Percentiles rank a stretch among this genome's conserved stretches.
Conservation (phyloP, 2,888 invertebrate genomes). For the Aplocera efformata region DNA sequence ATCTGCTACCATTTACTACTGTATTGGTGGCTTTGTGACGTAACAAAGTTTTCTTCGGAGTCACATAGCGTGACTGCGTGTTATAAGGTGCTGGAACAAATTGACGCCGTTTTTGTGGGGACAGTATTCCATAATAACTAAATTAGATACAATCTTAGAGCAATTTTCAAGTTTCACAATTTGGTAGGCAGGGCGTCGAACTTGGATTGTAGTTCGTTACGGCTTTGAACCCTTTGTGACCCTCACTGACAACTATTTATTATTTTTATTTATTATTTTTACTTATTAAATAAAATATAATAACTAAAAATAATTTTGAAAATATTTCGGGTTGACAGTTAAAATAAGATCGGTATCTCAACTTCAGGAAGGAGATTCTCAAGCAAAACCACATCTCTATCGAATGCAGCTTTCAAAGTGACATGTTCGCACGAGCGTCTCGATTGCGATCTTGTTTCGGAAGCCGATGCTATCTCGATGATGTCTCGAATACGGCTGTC, state of each 20-base stretch:
- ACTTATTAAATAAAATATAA: too few species aligned
- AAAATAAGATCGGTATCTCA: too few species aligned
- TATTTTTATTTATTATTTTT: too few species aligned
- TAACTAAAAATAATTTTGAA: too few species aligned
- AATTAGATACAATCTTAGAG: constrained; percentile 21
- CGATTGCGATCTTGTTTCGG: constrained; percentile 44
- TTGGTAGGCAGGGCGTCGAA: constrained; percentile 6
- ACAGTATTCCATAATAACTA: constrained; percentile 13
- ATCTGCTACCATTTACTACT: background rate
- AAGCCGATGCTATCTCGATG: constrained; percentile 44
- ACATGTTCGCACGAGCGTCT: constrained; percentile 45
- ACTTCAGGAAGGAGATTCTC: too few species aligned
- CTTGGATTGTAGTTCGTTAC: too few species aligned
- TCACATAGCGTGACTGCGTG: constrained; percentile 20
- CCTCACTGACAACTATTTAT: too few species aligned
- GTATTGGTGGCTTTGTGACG: constrained; percentile 8
- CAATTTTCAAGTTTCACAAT: constrained; percentile 11
- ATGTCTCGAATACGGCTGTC: constrained; percentile 31
- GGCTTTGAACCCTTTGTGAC: too few species aligned
- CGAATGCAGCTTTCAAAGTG: constrained; percentile 17
- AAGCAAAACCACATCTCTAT: constrained; percentile 9
- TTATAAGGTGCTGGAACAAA: constrained; percentile 21
- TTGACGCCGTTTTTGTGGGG: constrained; percentile 18
- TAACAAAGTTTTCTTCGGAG: constrained; percentile 15
- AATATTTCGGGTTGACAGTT: too few species aligned